phyloP scores from a whole-genome alignment of 2,888 invertebrate genomes.

The Uropetala carovei region DNA sequence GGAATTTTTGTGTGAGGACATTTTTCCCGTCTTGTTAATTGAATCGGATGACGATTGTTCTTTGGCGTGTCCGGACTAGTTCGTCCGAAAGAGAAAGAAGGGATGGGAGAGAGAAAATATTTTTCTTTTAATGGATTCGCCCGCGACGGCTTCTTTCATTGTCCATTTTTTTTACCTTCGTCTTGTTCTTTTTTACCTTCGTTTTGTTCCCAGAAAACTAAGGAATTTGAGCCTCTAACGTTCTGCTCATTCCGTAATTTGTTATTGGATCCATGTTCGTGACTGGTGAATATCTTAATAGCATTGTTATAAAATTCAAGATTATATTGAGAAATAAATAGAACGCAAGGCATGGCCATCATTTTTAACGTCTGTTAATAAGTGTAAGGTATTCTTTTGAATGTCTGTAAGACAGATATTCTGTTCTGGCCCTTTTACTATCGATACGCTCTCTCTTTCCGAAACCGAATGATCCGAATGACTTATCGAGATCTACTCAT shows the following conservation, averaged over 20 bases:
- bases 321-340: neutral
- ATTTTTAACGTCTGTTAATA: too few species aligned
- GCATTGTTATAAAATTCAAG: neutral
- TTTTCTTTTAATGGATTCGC: neutral
- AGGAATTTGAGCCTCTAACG: neutral
- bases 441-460: too few species aligned
- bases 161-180: neutral
- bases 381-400: too few species aligned
- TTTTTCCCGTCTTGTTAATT: slow-evolving; percentile 62
- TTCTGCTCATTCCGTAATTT: neutral
- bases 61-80: slow-evolving; percentile 22
- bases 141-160: neutral
- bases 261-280: neutral
- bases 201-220: neutral
- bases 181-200: neutral
- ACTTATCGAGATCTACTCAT: too few species aligned
- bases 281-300: neutral
- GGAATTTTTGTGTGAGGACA: slow-evolving; percentile 61
- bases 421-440: too few species aligned
- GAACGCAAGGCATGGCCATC: too few species aligned
- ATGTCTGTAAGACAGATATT: too few species aligned
- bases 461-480: too few species aligned
- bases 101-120: neutral
- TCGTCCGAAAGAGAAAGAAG: neutral
- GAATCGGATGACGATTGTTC: slow-evolving; percentile 63